phyloP scores from a whole-genome alignment of 2,888 invertebrate species.

The Belgica antarctica region DNA sequence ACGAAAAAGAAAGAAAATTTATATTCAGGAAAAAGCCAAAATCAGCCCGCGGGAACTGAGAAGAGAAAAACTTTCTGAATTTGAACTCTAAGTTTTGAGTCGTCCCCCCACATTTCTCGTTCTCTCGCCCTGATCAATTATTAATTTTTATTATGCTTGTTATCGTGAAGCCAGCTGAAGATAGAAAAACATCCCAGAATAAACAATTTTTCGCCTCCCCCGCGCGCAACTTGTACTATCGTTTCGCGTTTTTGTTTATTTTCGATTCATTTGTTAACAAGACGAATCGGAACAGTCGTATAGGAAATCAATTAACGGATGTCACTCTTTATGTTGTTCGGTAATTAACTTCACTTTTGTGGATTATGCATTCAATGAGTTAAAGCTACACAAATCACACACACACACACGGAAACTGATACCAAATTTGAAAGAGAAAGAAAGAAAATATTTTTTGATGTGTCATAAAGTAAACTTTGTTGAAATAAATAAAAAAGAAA shows the following conservation, averaged over 20 bases:
- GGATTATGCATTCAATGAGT: not conserved
- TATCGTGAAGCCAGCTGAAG: too few relatives aligned
- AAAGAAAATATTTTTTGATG: slow-evolving; percentile 24
- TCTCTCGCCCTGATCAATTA: not conserved
- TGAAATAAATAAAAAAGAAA: slow-evolving; percentile 25
- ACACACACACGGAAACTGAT: slow-evolving; percentile 21
- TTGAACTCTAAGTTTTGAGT: slow-evolving; percentile 9
- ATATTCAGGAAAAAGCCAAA: slow-evolving; percentile 23
- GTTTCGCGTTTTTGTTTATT: too few relatives aligned
- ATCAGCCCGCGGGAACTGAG: not conserved
- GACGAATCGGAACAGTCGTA: not conserved
- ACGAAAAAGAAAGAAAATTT: not conserved
- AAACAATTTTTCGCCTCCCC: not conserved
- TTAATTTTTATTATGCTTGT: not conserved
- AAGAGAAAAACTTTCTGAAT: not conserved
- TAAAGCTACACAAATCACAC: not conserved
- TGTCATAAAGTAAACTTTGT: slow-evolving; percentile 25
- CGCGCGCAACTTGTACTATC: too few relatives aligned
- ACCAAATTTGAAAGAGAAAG: slow-evolving; percentile 22
- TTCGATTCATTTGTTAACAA: not conserved
- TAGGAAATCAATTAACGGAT: not conserved
- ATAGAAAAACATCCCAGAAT: too few relatives aligned
- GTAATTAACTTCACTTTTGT: slow-evolving; percentile 18
- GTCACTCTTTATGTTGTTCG: slow-evolving; percentile 13
- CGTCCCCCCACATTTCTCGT: too few relatives aligned